Evolutionary conservation across 2,113 vertebrate species (phyloP).

Genomic region (Macquaria ambigua): DNA sequence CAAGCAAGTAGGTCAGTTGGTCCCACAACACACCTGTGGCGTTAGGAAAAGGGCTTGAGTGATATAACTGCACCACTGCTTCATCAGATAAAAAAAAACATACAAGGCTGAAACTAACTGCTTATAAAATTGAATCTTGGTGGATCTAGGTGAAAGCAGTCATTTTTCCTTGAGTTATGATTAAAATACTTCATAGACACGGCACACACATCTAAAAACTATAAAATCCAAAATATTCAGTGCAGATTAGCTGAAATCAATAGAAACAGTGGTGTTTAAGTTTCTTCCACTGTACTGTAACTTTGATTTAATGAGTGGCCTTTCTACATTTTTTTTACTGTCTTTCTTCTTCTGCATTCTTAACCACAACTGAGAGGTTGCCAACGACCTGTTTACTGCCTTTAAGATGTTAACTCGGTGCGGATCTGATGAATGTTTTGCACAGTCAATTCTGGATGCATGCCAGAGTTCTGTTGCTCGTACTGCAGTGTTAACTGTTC

Average conservation of each 20-base stretch:
- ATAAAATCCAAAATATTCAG: not conserved
- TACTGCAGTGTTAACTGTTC: constrained; percentile 80
- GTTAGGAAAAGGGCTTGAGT: not conserved
- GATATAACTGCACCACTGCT: not conserved
- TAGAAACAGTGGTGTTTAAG: not conserved
- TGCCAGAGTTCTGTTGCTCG: constrained; percentile 75
- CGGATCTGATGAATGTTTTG: constrained; percentile 77
- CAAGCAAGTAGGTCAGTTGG: not conserved
- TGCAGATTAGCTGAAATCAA: not conserved
- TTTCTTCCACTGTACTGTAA: not conserved
- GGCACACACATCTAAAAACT: not conserved
- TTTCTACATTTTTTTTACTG: not conserved
- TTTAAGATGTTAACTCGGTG: constrained; percentile 63
- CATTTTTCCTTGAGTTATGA: too few relatives aligned
- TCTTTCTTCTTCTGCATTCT: not conserved
- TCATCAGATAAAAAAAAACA: not conserved
- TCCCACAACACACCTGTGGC: not conserved
- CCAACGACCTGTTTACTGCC: constrained; percentile 71
- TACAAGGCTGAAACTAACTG: not conserved
- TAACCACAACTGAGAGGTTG: constrained; percentile 46
- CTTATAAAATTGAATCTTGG: not conserved
- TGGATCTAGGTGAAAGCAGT: too few relatives aligned
- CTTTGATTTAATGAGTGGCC: not conserved
- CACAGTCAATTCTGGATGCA: constrained; percentile 73
- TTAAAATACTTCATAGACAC: not conserved